phyloP scores from a whole-genome alignment of 1,140 invertebrate species.

The Hylaeus anthracinus region DNA sequence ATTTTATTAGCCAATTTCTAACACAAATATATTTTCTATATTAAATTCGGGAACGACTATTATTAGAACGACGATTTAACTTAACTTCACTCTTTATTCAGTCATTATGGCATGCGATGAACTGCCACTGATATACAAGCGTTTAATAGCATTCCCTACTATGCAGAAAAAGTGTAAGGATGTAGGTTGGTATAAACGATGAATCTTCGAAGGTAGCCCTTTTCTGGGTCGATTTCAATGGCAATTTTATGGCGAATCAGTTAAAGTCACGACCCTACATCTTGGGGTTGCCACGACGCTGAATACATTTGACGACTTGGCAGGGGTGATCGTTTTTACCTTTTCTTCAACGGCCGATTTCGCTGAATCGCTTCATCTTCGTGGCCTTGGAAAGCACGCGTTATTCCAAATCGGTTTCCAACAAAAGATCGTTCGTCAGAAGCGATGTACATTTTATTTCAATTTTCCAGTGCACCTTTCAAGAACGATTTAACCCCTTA shows the following conservation, averaged over 20 bases:
- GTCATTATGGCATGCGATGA: neutral
- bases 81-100: no score
- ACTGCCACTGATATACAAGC: constrained; percentile 59
- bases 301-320: constrained; percentile 63
- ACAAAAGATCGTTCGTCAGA: constrained; percentile 40
- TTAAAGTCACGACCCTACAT: constrained; percentile 57
- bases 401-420: constrained; percentile 39
- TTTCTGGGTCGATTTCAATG: constrained; percentile 51
- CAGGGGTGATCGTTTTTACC: constrained; percentile 53
- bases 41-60: no score
- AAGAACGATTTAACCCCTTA: no score
- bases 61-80: no score
- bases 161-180: constrained; percentile 15
- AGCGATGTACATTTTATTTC: constrained; percentile 17
- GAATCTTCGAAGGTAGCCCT: constrained; percentile 47
- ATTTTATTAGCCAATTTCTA: no score
- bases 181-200: constrained; percentile 40
- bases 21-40: no score
- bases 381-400: constrained; percentile 37
- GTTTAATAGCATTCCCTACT: constrained; percentile 62
- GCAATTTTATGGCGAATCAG: constrained; percentile 68
- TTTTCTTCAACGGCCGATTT: constrained; percentile 51
- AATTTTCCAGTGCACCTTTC: neutral
- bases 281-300: constrained; percentile 35
- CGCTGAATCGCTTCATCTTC: constrained; percentile 45